phyloP scores from a whole-genome alignment of 2,888 invertebrate genomes.

The Lobophora halterata region DNA sequence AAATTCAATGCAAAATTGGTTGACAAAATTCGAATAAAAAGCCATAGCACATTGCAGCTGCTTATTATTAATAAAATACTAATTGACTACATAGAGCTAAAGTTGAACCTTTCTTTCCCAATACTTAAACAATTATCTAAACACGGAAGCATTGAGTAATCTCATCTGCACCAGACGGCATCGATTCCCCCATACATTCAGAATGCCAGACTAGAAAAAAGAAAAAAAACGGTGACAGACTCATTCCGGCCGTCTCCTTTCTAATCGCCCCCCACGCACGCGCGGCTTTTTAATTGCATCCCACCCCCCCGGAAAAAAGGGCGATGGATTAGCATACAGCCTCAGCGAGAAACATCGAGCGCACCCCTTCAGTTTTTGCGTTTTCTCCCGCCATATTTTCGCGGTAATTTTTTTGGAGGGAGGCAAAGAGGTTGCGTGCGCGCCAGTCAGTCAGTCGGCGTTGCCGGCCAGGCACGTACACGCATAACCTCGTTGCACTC shows the following conservation, averaged over 20 bases:
- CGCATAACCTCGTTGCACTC: constrained; percentile 20
- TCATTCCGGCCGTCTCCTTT: constrained; percentile 76
- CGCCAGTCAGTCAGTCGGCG: constrained; percentile 69
- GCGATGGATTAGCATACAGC: constrained; percentile 80
- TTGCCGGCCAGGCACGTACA: constrained; percentile 73
- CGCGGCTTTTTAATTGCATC: constrained; percentile 80
- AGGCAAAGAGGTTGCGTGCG: constrained; percentile 63
- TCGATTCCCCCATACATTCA: constrained; percentile 57
- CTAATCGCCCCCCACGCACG: constrained; percentile 80
- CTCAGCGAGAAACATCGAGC: constrained; percentile 63
- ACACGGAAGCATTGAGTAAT: constrained; percentile 23
- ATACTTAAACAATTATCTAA: constrained; percentile 25
- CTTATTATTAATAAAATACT: neutral
- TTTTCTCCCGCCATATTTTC: constrained; percentile 72
- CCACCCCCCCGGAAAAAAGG: constrained; percentile 76
- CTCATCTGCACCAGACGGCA: constrained; percentile 45
- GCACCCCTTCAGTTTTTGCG: constrained; percentile 76
- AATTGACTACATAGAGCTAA: constrained; percentile 10
- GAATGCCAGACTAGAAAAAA: constrained; percentile 74
- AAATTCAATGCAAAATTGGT: no score
- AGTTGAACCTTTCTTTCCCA: constrained; percentile 18
- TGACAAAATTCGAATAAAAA: no score
- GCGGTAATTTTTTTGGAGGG: constrained; percentile 63
- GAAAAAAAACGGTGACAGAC: constrained; percentile 74
- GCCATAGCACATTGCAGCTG: no score